Percentiles rank a stretch among this genome's conserved stretches.
Conservation (phyloP, 1,140 invertebrate species). For the Myzus persicae region DNA sequence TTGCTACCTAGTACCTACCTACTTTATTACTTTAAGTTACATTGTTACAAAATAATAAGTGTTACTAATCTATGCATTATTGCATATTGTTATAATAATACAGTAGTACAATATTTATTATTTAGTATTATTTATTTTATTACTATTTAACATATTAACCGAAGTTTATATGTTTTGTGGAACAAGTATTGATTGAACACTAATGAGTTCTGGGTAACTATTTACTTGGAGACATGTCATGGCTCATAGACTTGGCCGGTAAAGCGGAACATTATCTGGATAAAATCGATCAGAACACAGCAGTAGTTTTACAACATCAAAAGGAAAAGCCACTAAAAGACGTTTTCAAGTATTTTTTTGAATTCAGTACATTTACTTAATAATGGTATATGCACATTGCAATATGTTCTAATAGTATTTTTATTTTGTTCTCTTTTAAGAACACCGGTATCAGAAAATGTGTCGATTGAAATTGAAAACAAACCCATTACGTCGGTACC, state of each 20-base stretch:
- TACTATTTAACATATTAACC: too few species aligned
- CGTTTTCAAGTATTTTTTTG: slow-evolving; percentile 37
- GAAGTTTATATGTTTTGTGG: too few species aligned
- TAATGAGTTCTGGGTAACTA: neutral
- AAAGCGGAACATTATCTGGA: slow-evolving; percentile 85
- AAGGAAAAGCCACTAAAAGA: slow-evolving; percentile 64
- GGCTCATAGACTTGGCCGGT: slow-evolving; percentile 82
- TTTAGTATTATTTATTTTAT: too few species aligned
- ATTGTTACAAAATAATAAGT: too few species aligned
- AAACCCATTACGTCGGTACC: slow-evolving; percentile 28
- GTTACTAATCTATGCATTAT: too few species aligned
- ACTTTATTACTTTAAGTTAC: too few species aligned
- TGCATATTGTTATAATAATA: too few species aligned
- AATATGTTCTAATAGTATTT: neutral
- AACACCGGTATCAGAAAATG: slow-evolving; percentile 6
- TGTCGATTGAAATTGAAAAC: slow-evolving; percentile 30
- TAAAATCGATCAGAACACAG: slow-evolving; percentile 86
- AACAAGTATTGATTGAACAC: too few species aligned
- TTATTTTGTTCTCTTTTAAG: neutral
- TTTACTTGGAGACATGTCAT: slow-evolving; percentile 73
- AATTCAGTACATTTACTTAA: neutral
- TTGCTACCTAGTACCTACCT: too few species aligned
- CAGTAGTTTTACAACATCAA: slow-evolving; percentile 69
- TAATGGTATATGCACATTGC: too few species aligned
- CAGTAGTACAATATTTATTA: too few species aligned